Conservation (phyloP, 2,888 invertebrate species). For the Tolmerus cingulatus region DNA sequence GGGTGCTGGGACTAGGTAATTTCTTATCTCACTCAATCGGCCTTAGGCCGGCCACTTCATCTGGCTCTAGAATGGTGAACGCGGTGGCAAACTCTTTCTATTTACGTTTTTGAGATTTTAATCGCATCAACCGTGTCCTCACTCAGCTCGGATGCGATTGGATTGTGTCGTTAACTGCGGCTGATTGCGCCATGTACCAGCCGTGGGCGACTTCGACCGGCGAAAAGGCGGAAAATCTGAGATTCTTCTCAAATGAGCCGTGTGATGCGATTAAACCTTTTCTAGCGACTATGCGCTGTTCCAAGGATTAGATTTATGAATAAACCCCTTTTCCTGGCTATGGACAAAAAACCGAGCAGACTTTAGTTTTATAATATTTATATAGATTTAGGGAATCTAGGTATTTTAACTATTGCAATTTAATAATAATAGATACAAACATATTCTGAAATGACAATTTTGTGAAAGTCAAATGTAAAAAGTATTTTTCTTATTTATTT, state of each 20-base stretch:
- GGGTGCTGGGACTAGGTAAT: background rate
- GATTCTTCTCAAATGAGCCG: background rate
- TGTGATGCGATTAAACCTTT: constrained; percentile 8
- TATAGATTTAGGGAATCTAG: no score
- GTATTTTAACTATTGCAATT: no score
- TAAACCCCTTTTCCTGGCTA: background rate
- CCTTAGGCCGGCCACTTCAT: background rate
- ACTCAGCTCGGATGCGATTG: background rate
- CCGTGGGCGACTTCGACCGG: background rate
- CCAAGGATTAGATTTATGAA: background rate
- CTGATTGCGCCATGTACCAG: background rate
- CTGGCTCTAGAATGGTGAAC: background rate
- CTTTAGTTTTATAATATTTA: background rate
- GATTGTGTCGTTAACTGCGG: background rate
- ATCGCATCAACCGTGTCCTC: constrained; percentile 24
- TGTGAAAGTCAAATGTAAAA: no score
- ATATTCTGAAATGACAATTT: no score
- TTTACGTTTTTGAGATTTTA: constrained; percentile 23
- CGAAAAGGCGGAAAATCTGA: constrained; percentile 11
- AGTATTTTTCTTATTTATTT: no score
- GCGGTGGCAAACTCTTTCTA: constrained; percentile 3
- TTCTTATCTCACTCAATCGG: constrained; percentile 14
- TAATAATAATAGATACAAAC: no score
- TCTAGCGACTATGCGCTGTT: background rate
- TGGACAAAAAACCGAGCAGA: background rate